A percentile compares a stretch with the other conserved stretches of the same genome.
Evolutionary conservation across 2,888 invertebrate genomes (phyloP).

Genomic region (Epinotia nisella): DNA sequence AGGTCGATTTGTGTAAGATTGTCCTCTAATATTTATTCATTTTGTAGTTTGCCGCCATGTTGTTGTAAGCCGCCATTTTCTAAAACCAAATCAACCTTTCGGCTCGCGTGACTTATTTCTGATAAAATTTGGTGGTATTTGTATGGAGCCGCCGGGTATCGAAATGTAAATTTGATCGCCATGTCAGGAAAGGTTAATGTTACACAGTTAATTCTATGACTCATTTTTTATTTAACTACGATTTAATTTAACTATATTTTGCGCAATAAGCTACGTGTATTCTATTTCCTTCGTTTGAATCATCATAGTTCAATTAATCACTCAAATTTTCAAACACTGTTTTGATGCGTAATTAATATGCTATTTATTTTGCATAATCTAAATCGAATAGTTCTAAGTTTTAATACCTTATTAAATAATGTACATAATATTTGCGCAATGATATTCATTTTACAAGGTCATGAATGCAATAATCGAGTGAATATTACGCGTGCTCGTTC

Average conservation of each 20-base stretch:
- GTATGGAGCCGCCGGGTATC: not conserved
- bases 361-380: not conserved
- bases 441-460: not conserved
- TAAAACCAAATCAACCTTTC: no score
- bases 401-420: no score
- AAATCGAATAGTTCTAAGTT: not conserved
- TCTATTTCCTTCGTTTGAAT: not conserved
- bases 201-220: conserved; percentile 7
- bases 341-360: not conserved
- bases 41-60: no score
- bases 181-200: conserved; percentile 14
- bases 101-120: no score
- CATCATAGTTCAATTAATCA: not conserved
- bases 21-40: no score
- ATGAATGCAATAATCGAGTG: conserved; percentile 1
- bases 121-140: not conserved
- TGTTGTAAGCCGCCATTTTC: not conserved
- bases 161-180: not conserved
- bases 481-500: not conserved
- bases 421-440: not conserved
- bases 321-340: not conserved
- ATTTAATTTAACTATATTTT: not conserved
- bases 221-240: conserved; percentile 1
- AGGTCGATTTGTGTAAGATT: no score
- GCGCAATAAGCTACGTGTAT: conserved; percentile 1